Conservation (phyloP, 2,797 vertebrate species). For the Phrynocephalus guinanensis region DNA sequence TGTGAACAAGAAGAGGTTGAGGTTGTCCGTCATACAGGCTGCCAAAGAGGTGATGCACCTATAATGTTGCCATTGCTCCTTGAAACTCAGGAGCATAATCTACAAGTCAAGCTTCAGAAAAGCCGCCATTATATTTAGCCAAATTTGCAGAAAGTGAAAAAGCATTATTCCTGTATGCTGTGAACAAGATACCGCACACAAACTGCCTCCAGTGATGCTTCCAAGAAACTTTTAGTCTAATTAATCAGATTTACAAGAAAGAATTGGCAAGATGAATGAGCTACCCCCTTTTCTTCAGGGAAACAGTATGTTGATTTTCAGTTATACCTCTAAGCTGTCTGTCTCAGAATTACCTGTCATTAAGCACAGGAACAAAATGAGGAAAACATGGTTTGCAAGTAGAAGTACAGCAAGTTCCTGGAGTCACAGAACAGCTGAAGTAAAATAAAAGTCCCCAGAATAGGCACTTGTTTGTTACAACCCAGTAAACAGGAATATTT, state of each 20-base stretch:
- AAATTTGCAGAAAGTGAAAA: slow-evolving; percentile 58
- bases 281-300: slow-evolving; percentile 34
- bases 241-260: slow-evolving; percentile 55
- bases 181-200: slow-evolving; percentile 41
- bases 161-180: slow-evolving; percentile 18
- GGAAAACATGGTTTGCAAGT: slow-evolving; percentile 41
- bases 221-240: slow-evolving; percentile 39
- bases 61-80: slow-evolving; percentile 22
- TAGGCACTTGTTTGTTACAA: slow-evolving; percentile 61
- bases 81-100: slow-evolving; percentile 23
- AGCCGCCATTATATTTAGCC: slow-evolving; percentile 36
- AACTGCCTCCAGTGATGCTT: slow-evolving; percentile 57
- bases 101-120: slow-evolving; percentile 41
- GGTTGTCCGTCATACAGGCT: not conserved
- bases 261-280: slow-evolving; percentile 50
- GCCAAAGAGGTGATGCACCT: slow-evolving; percentile 19
- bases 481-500: slow-evolving; percentile 64
- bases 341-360: slow-evolving; percentile 58
- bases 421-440: slow-evolving; percentile 56
- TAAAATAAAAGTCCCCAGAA: slow-evolving; percentile 50
- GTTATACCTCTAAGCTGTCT: slow-evolving; percentile 51
- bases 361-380: slow-evolving; percentile 53
- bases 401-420: slow-evolving; percentile 43
- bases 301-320: slow-evolving; percentile 48
- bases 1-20: slow-evolving; percentile 10